Conservation (phyloP, 2,888 invertebrate species). For the Drosophila hawaiiensis region DNA sequence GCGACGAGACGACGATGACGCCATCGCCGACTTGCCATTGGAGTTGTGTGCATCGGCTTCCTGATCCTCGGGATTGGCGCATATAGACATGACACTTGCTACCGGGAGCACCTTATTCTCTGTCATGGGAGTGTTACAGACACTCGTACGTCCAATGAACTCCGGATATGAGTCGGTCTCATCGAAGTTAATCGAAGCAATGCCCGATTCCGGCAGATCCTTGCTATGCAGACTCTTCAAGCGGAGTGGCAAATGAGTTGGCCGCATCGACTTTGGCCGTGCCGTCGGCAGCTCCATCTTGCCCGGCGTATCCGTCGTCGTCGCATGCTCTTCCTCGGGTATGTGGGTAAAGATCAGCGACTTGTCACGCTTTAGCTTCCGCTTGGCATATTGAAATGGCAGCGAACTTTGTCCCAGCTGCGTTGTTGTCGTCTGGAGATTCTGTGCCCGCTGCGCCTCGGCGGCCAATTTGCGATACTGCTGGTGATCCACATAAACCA, state of each 20-base stretch:
- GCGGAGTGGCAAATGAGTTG: conserved; percentile 87
- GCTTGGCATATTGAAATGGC: conserved; percentile 83
- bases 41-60: conserved; percentile 68
- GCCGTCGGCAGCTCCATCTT: conserved; percentile 45
- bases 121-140: conserved; percentile 92
- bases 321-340: conserved; percentile 88
- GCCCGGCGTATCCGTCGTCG: not conserved
- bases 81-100: conserved; percentile 91
- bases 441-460: conserved; percentile 85
- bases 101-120: conserved; percentile 91
- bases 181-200: conserved; percentile 86
- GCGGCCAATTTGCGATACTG: conserved; percentile 87
- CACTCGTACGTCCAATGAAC: conserved; percentile 90
- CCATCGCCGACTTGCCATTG: conserved; percentile 54
- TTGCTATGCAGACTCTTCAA: conserved; percentile 86
- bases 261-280: conserved; percentile 84
- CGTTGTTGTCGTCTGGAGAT: conserved; percentile 78
- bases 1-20: conserved; percentile 54
- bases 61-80: conserved; percentile 87
- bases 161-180: conserved; percentile 87
- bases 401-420: conserved; percentile 75
- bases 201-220: conserved; percentile 84
- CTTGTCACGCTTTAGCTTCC: conserved; percentile 91
- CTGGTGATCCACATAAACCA: conserved; percentile 90
- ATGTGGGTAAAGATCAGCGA: conserved; percentile 93